These are phyloP conservation scores for Heterohyrax brucei DNA, from an alignment of 2,797 vertebrate genomes.

Conservation along the genomic window DNA sequence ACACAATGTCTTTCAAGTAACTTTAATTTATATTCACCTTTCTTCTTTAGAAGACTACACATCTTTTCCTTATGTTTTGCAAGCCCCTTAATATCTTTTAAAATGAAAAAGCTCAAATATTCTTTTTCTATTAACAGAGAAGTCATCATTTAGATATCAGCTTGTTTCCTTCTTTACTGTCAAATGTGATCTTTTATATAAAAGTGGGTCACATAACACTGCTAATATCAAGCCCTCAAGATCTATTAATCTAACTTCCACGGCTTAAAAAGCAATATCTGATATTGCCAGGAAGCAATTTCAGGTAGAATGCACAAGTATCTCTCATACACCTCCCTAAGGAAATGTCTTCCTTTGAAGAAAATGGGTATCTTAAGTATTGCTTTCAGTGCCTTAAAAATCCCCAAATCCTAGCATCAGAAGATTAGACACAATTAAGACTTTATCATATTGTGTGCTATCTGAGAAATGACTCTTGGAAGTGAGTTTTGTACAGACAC, in stretches of 20 bases:
- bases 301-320: constrained; percentile 12
- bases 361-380: constrained; percentile 65
- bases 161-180: constrained; percentile 46
- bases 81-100: constrained; percentile 35
- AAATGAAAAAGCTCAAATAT: constrained; percentile 60
- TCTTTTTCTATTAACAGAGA: constrained; percentile 48
- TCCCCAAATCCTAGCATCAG: not conserved
- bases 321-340: constrained; percentile 59
- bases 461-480: not conserved
- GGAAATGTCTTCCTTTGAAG: constrained; percentile 66
- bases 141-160: constrained; percentile 63
- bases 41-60: constrained; percentile 14
- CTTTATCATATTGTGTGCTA: not conserved
- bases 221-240: constrained; percentile 69
- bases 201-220: constrained; percentile 81
- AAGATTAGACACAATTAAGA: constrained; percentile 38
- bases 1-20: not conserved
- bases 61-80: constrained; percentile 59
- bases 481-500: constrained; percentile 24
- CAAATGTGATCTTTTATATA: constrained; percentile 65
- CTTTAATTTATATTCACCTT: constrained; percentile 54
- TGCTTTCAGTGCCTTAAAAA: constrained; percentile 59
- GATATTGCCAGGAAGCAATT: constrained; percentile 70
- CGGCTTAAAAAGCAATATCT: constrained; percentile 68
- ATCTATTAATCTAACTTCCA: constrained; percentile 70